Percentiles rank a stretch among this genome's conserved stretches.
phyloP scores from a whole-genome alignment of 2,113 vertebrate species.

The Pongo abelii region DNA sequence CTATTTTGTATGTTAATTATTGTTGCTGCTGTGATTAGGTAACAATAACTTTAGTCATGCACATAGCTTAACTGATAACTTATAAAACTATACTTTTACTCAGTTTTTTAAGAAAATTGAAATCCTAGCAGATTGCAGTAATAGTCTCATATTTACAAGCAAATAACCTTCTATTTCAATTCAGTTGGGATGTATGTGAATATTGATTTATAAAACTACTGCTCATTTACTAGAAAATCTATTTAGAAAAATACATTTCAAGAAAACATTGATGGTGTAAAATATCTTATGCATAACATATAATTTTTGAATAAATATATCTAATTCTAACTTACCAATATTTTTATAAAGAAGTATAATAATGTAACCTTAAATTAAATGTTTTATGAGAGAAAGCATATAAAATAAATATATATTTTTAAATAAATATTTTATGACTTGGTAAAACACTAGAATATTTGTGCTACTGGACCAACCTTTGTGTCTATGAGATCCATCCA shows the following conservation, averaged over 20 bases:
- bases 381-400: constrained; percentile 6
- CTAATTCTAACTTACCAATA: not conserved
- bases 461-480: constrained; percentile 87
- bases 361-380: constrained; percentile 2
- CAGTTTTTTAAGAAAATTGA: not conserved
- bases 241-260: not conserved
- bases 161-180: not conserved
- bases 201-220: not conserved
- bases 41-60: not conserved
- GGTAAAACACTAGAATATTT: not conserved
- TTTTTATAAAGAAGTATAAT: not conserved
- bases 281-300: constrained; percentile 2
- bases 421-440: not conserved
- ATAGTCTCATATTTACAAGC: not conserved
- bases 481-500: constrained; percentile 94
- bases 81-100: not conserved
- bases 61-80: not conserved
- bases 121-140: not conserved
- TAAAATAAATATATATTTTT: not conserved
- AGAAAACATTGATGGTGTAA: not conserved
- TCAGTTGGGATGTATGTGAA: not conserved
- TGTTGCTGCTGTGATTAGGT: not conserved
- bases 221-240: not conserved
- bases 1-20: not conserved
- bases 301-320: not conserved